phyloP scores from a whole-genome alignment of 2,888 invertebrate species.

The Caenorhabditis drosophilae region DNA sequence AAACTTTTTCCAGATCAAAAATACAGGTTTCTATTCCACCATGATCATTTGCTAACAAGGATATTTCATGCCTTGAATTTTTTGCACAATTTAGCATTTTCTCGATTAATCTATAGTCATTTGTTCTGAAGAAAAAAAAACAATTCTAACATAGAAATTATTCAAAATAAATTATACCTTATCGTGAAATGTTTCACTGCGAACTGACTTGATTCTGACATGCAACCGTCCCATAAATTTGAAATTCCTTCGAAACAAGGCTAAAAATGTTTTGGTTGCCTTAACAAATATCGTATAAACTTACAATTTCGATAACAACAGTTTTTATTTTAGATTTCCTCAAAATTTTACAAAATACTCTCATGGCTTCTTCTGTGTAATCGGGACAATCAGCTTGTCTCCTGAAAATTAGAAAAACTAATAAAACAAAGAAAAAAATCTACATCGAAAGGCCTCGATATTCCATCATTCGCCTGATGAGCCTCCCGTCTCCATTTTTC shows the following conservation, averaged over 20 bases:
- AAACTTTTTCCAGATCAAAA: background rate
- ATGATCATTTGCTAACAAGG: conserved; percentile 19
- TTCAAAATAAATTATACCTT: conserved; percentile 4
- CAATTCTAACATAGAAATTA: background rate
- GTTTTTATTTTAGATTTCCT: conserved; percentile 24
- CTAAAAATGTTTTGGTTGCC: conserved; percentile 10
- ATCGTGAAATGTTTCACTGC: conserved; percentile 25
- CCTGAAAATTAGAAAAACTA: conserved; percentile 7
- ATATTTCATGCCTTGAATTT: conserved; percentile 19
- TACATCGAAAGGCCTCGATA: conserved; percentile 23
- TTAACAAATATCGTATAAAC: background rate
- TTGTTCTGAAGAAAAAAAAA: conserved; percentile 25
- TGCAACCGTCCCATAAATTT: conserved; percentile 18
- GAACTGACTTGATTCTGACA: conserved; percentile 9
- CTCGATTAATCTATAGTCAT: conserved; percentile 28
- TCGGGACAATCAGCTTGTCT: conserved; percentile 32
- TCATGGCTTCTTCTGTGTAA: conserved; percentile 25
- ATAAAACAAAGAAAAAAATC: background rate
- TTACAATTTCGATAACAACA: conserved; percentile 32
- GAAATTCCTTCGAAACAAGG: conserved; percentile 41
- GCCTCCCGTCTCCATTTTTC: conserved; percentile 19
- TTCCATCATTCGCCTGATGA: conserved; percentile 26
- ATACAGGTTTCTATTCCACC: background rate
- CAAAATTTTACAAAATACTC: conserved; percentile 24
- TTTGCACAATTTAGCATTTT: conserved; percentile 10